Base-by-base conservation (phyloP, 2,113 vertebrate species). In the Ia io region DNA sequence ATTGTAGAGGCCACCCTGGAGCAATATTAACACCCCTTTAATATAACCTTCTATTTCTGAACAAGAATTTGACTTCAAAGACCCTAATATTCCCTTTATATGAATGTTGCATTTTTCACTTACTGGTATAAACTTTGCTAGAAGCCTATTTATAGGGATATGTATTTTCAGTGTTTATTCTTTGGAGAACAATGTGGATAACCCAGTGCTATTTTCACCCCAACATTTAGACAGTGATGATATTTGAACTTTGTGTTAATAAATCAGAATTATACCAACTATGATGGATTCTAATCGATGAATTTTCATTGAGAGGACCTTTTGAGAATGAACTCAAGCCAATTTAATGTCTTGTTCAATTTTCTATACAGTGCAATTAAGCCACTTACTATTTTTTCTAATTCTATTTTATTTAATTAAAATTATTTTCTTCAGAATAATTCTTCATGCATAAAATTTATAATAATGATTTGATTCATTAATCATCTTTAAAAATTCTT, bases 201-300 rank as follows among this genome's bases (percentile, higher is more conserved):
- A 61, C 17, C 8, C 5, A 84, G 22, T 53, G 8, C 9, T 93
- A 35, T 84, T 93, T 89, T 59, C 53, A 84, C n/a, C 9, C 25
- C 32, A 90, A 17, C 3, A n/a, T 94, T 92, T 91, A 91, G 47
- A 79, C 3, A 79, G 44, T 86, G 25, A 40, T 92, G 79, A 65
- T 35, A 84, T 87, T 76, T 94, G 86, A 96, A 77, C 40, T 84
- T 9, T 23, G 53, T 65, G n/a, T 76, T 76, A 85, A 59, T 91
- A 89, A 87, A 74, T 95, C 53, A 94, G 91, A 93, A 95, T 88
- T 92, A 56, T 83, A 70, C 18, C 14, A 94, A 83, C 22, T 65
- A 22, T 35, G 22, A 44, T 42, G 30, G 11, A 42, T 67, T 96
- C 70, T 89, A 93, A 83, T 90, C 56, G 59, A 65, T 80, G 20